Evolutionary conservation across 2,888 invertebrate species (phyloP), one percentile per base, ranked within the genome.

Genomic region (Antheraea assamensis): DNA sequence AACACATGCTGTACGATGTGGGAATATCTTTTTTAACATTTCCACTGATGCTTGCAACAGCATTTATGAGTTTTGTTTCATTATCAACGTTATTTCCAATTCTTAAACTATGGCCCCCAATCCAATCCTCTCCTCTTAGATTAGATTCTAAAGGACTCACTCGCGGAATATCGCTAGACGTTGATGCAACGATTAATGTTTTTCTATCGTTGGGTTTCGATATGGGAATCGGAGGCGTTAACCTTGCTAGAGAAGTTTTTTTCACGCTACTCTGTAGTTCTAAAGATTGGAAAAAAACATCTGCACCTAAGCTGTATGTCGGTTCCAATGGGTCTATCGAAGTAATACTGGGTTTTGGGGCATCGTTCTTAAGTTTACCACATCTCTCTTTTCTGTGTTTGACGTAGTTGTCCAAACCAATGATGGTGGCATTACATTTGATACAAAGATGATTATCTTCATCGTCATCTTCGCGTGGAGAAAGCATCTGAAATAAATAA

Each of bases 391-490:
- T 97, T 68, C 98, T 96, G 85, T 99, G 98, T 61, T 95, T 95
- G 42, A 99, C 96, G 87, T 99, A 99, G 87, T 97, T 97, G 66
- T 97, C 97, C n/a, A 99, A 94, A 0, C 98, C 98, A 58, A 96
- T 91, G 76, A 98, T 96, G 4, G 98, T 98, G 27, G 95, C 87
- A 81, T 97, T 97, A 91, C 98, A 99, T 85, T 97, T 97, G 82
- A 98, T 96, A 90, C 98, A 99, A 77, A 98, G 96, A 86, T 99
- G 98, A 7, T 96, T 96, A 90, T 98, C 98, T 73, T 98, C 97
- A 71, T 98, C 97, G 74, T 96, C 97, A 76, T 96, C 96, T 75
- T 95, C 93, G 24, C 91, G 87, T 19, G 92, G 92, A 13, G 92
- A 94, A 82, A 96, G 94, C 95, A 96, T 96, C 94, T 93, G 88